Conservation (phyloP, 2,113 vertebrate genomes). For the Thinocorus orbignyianus region DNA sequence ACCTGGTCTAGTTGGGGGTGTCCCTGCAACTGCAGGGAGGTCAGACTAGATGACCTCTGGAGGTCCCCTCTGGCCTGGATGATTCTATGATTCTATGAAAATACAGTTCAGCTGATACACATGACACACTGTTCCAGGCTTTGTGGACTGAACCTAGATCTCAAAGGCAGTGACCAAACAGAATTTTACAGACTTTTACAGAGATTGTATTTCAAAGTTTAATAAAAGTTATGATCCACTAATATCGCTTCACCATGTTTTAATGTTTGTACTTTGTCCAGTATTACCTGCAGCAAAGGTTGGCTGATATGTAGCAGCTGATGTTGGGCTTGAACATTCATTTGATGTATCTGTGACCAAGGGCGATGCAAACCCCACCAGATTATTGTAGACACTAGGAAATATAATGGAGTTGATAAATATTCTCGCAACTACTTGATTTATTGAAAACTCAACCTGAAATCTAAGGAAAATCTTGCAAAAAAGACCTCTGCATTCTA, state of each 20-base stretch:
- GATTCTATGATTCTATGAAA: too few species aligned
- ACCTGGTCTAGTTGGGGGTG: too few species aligned
- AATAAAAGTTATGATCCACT: background rate
- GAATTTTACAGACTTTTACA: background rate
- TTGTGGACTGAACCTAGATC: background rate
- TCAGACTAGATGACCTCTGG: too few species aligned
- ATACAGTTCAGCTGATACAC: background rate
- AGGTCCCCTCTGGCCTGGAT: too few species aligned
- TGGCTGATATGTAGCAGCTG: slow-evolving; percentile 83
- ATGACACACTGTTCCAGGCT: rapidly evolving
- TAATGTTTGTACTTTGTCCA: background rate
- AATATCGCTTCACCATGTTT: background rate
- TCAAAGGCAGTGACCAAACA: background rate
- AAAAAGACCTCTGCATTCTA: background rate
- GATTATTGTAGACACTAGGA: slow-evolving; percentile 92
- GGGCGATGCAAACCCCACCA: slow-evolving; percentile 96
- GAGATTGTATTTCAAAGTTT: background rate
- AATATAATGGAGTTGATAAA: background rate
- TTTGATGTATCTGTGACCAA: slow-evolving; percentile 91
- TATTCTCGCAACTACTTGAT: background rate
- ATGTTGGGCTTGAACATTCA: slow-evolving; percentile 90
- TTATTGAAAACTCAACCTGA: background rate
- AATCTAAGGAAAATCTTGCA: background rate
- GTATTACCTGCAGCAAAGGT: slow-evolving; percentile 92
- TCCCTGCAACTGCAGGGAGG: too few species aligned